Base-by-base conservation (phyloP, 2,888 invertebrate species). In the Agrochola litura region DNA sequence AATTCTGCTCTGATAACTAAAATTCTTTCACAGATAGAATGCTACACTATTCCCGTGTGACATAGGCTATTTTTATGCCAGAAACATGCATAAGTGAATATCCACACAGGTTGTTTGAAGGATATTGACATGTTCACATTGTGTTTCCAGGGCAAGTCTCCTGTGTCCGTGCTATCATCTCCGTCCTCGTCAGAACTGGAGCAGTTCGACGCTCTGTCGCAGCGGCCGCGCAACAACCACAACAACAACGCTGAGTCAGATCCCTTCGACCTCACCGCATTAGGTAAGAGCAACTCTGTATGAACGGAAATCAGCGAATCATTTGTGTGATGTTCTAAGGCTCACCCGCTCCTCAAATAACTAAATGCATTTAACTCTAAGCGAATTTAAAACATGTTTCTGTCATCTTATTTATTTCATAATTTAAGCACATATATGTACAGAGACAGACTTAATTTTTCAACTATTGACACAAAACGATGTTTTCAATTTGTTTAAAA, bases 131-230 rank as follows among this genome's bases (percentile, higher is more conserved):
- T 41, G 1, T 8, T 22, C 1, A 1, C 16, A 1, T 49, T n/a
- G 9, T n/a, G 30, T 30, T 64, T 77, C 0, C 93, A 95, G 93
- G 94, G 91, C 85, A 94, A 94, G 83, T 95, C 96, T 6, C 96
- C 94, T 1, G 88, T 90, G 83, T 95, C 95, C 30, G 90, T 93
- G 89, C 81, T 95, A 74, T 95, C 96, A 56, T 96, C 96, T 14
- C 97, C 98, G 6, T 95, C 95, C 22, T 96, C 97, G 3, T 97
- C 97, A 10, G 98, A 98, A 93, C 97, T 99, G 92, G 98, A 99
- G 94, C 99, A 99, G 93, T 99, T 99, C 95, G 99, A 99, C 94
- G 97, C 98, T 83, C 98, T 99, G 86, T 98, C 98, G 80, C 98
- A 98, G 96, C 97, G 99, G 80, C 78, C 97, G 81, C 97, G 91